phyloP scores from a whole-genome alignment of 2,888 invertebrate species.

The Synanthedon myopaeformis region DNA sequence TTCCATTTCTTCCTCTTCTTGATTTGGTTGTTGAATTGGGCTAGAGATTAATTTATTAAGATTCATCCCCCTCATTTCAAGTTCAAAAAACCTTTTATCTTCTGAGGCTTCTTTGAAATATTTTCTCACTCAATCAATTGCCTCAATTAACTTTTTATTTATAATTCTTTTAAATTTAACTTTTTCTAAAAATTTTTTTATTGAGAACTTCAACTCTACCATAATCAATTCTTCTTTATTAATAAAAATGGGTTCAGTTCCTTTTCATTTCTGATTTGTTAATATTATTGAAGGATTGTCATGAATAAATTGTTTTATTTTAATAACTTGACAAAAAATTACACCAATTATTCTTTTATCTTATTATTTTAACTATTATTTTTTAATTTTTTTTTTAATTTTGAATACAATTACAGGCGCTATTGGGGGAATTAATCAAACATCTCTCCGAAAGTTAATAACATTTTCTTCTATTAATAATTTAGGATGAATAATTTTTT shows the following conservation, averaged over 20 bases:
- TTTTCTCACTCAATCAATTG: conserved; percentile 71
- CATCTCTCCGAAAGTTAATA: conserved; percentile 69
- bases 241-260: conserved; percentile 70
- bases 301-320: conserved; percentile 67
- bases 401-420: conserved; percentile 58
- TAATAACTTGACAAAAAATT: conserved; percentile 76
- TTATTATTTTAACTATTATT: conserved; percentile 49
- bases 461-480: conserved; percentile 75
- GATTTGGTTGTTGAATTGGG: conserved; percentile 69
- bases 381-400: conserved; percentile 53
- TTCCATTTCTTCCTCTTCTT: conserved; percentile 45
- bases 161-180: conserved; percentile 47
- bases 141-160: conserved; percentile 67
- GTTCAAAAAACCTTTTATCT: conserved; percentile 52
- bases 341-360: conserved; percentile 68
- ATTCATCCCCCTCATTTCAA: conserved; percentile 71
- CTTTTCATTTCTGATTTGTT: conserved; percentile 73
- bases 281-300: conserved; percentile 69
- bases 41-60: conserved; percentile 74
- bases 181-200: conserved; percentile 2
- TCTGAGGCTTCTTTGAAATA: conserved; percentile 73
- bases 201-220: conserved; percentile 26
- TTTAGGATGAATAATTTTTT: conserved; percentile 67
- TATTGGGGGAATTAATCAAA: conserved; percentile 67
- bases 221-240: conserved; percentile 52